These are phyloP conservation scores for Enteromius treurensis DNA, from an alignment of 2,797 vertebrate species.

Conservation along the genomic window DNA sequence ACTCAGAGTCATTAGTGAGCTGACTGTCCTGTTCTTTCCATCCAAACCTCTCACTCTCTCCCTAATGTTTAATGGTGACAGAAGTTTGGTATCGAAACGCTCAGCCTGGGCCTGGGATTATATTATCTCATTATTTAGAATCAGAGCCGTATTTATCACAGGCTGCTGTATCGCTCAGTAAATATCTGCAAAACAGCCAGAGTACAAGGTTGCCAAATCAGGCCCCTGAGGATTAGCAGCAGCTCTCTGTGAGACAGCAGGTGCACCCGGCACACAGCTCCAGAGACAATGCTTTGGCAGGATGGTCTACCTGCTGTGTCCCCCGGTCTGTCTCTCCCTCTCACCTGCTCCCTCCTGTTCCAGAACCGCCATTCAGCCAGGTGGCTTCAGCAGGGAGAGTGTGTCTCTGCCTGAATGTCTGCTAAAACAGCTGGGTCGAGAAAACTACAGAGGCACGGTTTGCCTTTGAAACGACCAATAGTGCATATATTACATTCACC, in stretches of 20 bases:
- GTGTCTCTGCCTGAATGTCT: slow-evolving; percentile 31
- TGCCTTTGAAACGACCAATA: neutral
- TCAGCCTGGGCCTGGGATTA: neutral
- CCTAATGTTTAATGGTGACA: slow-evolving; percentile 28
- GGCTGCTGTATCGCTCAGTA: slow-evolving; percentile 44
- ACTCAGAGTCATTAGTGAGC: slow-evolving; percentile 46
- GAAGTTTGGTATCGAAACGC: slow-evolving; percentile 21
- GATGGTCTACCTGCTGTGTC: slow-evolving; percentile 44
- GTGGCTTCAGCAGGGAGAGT: slow-evolving; percentile 29
- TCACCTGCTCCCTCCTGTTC: slow-evolving; percentile 34
- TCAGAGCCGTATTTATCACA: slow-evolving; percentile 38
- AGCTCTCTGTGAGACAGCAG: slow-evolving; percentile 52
- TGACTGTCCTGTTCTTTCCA: slow-evolving; percentile 56
- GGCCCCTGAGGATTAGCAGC: slow-evolving; percentile 56
- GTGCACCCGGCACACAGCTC: slow-evolving; percentile 45
- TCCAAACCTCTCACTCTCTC: neutral
- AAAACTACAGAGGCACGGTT: neutral
- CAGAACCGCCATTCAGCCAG: slow-evolving; percentile 36
- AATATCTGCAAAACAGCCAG: slow-evolving; percentile 54
- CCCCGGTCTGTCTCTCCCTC: slow-evolving; percentile 7
- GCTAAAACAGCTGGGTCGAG: slow-evolving; percentile 34
- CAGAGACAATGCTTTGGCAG: slow-evolving; percentile 61
- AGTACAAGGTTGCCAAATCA: slow-evolving; percentile 52
- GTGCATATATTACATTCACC: neutral
- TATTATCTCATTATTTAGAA: slow-evolving; percentile 43